Conservation (phyloP, 2,113 vertebrate genomes). For the Vanacampus margaritifer region DNA sequence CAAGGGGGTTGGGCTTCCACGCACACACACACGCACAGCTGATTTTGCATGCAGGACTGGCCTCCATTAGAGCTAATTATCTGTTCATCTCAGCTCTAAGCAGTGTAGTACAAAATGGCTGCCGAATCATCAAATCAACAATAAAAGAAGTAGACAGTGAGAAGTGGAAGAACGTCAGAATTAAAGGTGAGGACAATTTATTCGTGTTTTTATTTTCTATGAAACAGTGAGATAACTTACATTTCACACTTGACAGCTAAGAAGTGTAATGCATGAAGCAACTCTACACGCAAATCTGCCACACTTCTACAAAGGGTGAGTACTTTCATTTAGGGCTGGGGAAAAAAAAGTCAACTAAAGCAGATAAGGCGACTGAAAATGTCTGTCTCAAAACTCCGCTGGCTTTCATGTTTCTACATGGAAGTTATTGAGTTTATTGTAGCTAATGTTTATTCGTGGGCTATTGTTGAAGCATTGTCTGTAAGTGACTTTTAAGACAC, state of each 20-base stretch:
- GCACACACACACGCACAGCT: slow-evolving; percentile 65
- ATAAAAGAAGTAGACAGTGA: no score
- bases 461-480: no score
- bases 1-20: slow-evolving; percentile 29
- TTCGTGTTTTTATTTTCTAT: background rate
- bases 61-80: slow-evolving; percentile 99
- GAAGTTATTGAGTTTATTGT: no score
- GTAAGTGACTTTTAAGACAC: no score
- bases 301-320: background rate
- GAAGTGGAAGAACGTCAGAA: background rate
- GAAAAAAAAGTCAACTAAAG: no score
- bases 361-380: no score
- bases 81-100: slow-evolving; percentile 95
- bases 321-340: no score
- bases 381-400: no score
- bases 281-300: background rate
- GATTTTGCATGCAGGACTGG: slow-evolving; percentile 78
- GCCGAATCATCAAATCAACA: no score
- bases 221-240: background rate
- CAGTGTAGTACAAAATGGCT: slow-evolving; percentile 6
- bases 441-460: no score
- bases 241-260: background rate
- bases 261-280: background rate
- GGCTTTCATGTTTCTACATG: no score
- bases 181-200: background rate